Conservation (phyloP, 1,140 invertebrate genomes). For the Chrysomallon squamiferum region DNA sequence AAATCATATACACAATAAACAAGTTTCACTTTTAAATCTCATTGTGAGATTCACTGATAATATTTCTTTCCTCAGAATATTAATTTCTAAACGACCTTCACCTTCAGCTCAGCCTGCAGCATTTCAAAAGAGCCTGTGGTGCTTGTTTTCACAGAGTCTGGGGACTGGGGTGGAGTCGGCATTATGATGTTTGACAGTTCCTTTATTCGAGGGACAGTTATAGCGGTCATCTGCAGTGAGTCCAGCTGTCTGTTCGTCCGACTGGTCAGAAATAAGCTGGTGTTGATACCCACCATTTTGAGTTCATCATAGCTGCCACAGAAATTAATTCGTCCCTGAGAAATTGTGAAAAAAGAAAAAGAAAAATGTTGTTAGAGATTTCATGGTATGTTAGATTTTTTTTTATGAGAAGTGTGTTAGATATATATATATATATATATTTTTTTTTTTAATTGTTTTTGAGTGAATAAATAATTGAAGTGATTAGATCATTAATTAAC, state of each 20-base stretch:
- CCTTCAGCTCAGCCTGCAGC: constrained; percentile 31
- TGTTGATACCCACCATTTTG: constrained; percentile 17
- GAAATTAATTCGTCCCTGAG: constrained; percentile 17
- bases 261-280: constrained; percentile 23
- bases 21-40: no score
- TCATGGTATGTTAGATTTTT: no score
- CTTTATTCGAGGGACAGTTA: constrained; percentile 23
- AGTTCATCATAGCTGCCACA: constrained; percentile 23
- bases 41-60: no score
- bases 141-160: constrained; percentile 20
- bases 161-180: constrained; percentile 8
- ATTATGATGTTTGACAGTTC: constrained; percentile 20
- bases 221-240: constrained; percentile 9
- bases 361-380: no score
- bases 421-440: no score
- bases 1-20: no score
- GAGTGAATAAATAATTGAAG: no score
- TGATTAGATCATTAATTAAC: no score
- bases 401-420: no score
- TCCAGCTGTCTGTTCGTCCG: constrained; percentile 28
- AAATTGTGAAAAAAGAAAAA: no score
- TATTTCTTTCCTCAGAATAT: no score
- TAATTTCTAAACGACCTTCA: background rate
- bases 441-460: no score
- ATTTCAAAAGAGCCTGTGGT: constrained; percentile 29